Conservation (phyloP, 2,888 invertebrate species). For the Plebejus melissa region DNA sequence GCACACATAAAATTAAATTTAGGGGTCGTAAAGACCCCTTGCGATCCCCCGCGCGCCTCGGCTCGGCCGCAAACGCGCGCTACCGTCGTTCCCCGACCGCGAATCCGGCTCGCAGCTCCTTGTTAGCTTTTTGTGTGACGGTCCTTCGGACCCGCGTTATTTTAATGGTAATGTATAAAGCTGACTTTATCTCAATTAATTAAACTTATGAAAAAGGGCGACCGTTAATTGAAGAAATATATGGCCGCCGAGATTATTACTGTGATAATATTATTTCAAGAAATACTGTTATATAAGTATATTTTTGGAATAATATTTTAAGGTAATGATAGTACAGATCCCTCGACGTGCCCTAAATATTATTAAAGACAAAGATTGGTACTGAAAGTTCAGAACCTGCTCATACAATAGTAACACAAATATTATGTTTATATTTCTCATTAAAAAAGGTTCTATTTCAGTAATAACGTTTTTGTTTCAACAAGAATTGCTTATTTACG, state of each 20-base stretch:
- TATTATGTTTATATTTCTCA: too few relatives aligned
- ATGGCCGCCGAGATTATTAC: background rate
- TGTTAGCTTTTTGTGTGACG: conserved; percentile 20
- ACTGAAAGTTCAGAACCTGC: too few relatives aligned
- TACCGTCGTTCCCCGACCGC: conserved; percentile 58
- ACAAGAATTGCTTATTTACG: background rate
- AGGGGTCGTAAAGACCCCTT: conserved; percentile 58
- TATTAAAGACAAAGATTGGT: too few relatives aligned
- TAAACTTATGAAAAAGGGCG: conserved; percentile 11
- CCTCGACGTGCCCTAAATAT: too few relatives aligned
- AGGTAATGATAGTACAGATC: too few relatives aligned
- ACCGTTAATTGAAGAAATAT: conserved; percentile 15
- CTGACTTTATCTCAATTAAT: conserved; percentile 23
- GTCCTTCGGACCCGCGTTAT: conserved; percentile 25
- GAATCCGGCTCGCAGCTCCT: conserved; percentile 50
- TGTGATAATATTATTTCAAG: background rate
- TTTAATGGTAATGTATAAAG: conserved; percentile 20
- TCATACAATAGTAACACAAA: too few relatives aligned
- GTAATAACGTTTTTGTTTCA: background rate
- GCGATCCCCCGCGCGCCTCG: conserved; percentile 37
- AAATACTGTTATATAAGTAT: background rate
- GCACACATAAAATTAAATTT: conserved; percentile 64
- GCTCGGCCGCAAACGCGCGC: conserved; percentile 59
- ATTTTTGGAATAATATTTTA: too few relatives aligned
- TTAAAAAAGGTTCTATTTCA: background rate